Evolutionary conservation across 2,113 vertebrate species (phyloP), one percentile per base, ranked within the genome.

Genomic region (Pleuronectes platessa): DNA sequence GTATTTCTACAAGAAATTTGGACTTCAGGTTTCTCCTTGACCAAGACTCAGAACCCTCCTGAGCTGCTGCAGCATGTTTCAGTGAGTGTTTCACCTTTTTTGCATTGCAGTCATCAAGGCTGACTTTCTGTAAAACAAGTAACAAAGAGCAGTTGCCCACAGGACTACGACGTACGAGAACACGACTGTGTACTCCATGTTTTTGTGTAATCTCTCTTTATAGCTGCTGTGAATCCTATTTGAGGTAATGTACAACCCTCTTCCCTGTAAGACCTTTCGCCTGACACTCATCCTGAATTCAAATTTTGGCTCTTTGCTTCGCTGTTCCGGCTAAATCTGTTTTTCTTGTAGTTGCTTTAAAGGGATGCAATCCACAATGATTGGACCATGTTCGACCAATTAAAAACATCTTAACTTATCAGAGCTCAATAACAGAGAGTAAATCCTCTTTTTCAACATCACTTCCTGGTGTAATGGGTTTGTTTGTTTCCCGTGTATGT

Each of bases 211-310:
- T 90, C 84, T 85, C 78, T 63, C 75, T 45, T 79, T 79, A 71
- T 81, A 79, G 79, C 86, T 81, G 74, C 82, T 82, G 61, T 81
- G 92, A 92, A 90, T 91, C 88, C 89, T 82, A 76, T 87, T 89
- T 87, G 86, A 89, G 10, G 40, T 12, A 42, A 42, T 42, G 40
- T 42, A 42, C 40, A 42, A 13, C 40, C 2, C 40, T 12, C 40
- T 42, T 12, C 40, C 40, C 40, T 42, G 1, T 40, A 10, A 12
- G 40, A 42, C 40, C 40, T 42, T 42, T 42, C 10, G 11, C 40
- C 40, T 42, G 40, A 12, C 10, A 42, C 40, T 42, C 40, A 42
- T 42, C 10, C 40, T 85, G 58, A 89, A 86, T 89, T 83, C 58
- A 78, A 79, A 78, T 87, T 79, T 84, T 64, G 60, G 6, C 31